These are phyloP conservation scores for Papilio aristodemus DNA, from an alignment of 1,140 invertebrate species.

Conservation along the genomic window DNA sequence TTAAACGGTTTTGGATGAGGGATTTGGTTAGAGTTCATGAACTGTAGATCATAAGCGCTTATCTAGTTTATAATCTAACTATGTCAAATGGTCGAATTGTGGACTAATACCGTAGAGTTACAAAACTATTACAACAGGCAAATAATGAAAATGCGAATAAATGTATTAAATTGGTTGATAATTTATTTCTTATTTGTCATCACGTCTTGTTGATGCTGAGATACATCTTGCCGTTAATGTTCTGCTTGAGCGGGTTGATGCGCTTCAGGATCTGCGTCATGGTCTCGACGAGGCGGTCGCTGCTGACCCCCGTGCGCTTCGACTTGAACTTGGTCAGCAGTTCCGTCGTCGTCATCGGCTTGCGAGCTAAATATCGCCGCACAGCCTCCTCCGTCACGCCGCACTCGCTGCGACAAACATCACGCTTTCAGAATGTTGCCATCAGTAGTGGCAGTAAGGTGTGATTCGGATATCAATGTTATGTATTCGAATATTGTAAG, in stretches of 20 bases:
- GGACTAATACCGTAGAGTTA: background rate
- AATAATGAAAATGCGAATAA: background rate
- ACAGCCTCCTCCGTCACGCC: slow-evolving; percentile 97
- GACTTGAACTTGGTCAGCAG: slow-evolving; percentile 97
- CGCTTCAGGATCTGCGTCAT: slow-evolving; percentile 97
- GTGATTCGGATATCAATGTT: no score
- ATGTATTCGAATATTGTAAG: no score
- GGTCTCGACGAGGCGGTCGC: slow-evolving; percentile 93
- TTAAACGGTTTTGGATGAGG: no score
- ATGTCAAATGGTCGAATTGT: no score
- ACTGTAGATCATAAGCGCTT: no score
- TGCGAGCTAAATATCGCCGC: slow-evolving; percentile 93
- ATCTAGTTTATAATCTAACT: no score
- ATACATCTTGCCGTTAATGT: slow-evolving; percentile 97
- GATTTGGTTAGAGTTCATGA: no score
- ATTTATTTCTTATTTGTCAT: slow-evolving; percentile 43
- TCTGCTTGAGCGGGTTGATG: slow-evolving; percentile 96
- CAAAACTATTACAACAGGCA: background rate
- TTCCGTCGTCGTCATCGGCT: slow-evolving; percentile 98
- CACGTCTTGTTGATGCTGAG: slow-evolving; percentile 87
- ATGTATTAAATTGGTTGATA: slow-evolving; percentile 18
- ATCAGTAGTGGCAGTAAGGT: no score
- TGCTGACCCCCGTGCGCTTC: slow-evolving; percentile 94
- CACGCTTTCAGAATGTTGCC: no score
- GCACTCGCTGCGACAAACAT: slow-evolving; percentile 83